phyloP scores from a whole-genome alignment of 2,113 vertebrate genomes.

The Antechinus flavipes region DNA sequence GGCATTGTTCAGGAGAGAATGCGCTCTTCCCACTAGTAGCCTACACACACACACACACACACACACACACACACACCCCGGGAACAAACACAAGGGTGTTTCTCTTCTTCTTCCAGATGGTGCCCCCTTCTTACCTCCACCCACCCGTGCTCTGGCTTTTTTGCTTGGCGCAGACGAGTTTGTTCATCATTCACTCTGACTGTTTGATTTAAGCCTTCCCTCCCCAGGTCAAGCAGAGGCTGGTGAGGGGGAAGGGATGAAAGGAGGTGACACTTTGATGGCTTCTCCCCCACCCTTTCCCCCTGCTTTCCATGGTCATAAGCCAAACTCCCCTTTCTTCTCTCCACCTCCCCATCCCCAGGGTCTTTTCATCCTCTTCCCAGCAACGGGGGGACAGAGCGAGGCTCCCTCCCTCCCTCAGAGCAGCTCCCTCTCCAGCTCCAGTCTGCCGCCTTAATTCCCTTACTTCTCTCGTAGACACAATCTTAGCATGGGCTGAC shows the following conservation, averaged over 20 bases:
- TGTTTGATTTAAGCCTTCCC: conserved; percentile 74
- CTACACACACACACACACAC: background rate
- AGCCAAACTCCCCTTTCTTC: conserved; percentile 72
- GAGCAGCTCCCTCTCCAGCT: background rate
- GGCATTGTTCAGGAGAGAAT: conserved; percentile 53
- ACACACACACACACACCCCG: background rate
- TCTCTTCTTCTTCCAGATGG: conserved; percentile 84
- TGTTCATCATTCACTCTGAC: conserved; percentile 69
- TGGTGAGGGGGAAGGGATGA: conserved; percentile 64
- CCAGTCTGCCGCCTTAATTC: background rate
- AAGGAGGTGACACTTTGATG: conserved; percentile 75
- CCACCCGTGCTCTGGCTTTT: conserved; percentile 66
- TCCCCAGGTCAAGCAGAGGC: conserved; percentile 66
- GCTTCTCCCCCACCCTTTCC: conserved; percentile 64
- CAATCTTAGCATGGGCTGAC: background rate
- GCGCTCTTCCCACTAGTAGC: conserved; percentile 54
- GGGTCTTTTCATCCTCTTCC: conserved; percentile 44
- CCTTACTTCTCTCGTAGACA: background rate
- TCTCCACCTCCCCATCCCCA: background rate
- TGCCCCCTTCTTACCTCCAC: conserved; percentile 6
- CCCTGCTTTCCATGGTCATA: conserved; percentile 73
- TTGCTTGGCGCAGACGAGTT: conserved; percentile 63
- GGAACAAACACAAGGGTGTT: conserved; percentile 80
- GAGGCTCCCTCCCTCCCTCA: background rate
- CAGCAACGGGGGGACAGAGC: background rate